A percentile compares a stretch with the other conserved stretches of the same genome.
phyloP scores from a whole-genome alignment of 2,888 invertebrate species.

The Branchellion lobata region DNA sequence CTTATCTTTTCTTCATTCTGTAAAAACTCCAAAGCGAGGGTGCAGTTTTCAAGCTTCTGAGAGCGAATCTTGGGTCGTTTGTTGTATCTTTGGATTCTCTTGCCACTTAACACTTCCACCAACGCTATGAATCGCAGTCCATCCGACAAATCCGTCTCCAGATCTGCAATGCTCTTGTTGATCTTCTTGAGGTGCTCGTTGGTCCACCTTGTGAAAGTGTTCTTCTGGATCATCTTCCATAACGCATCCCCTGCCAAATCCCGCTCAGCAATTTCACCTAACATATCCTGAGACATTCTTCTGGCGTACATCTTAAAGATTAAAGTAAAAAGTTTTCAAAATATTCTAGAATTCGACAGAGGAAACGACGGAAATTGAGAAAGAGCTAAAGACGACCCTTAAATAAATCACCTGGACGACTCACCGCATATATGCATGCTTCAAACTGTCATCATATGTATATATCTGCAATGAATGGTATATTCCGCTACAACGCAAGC shows the following conservation, averaged over 20 bases:
- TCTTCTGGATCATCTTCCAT: constrained; percentile 91
- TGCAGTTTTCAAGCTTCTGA: constrained; percentile 89
- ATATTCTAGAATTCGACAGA: no score
- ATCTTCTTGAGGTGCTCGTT: constrained; percentile 84
- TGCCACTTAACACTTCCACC: constrained; percentile 78
- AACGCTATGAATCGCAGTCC: constrained; percentile 70
- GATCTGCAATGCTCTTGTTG: constrained; percentile 74
- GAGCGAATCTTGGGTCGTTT: constrained; percentile 82
- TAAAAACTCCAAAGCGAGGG: constrained; percentile 80
- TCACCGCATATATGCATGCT: no score
- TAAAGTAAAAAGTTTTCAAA: no score
- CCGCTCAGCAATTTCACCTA: constrained; percentile 31
- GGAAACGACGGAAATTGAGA: no score
- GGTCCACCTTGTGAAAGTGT: constrained; percentile 89
- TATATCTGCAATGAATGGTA: no score
- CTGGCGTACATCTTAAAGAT: constrained; percentile 26
- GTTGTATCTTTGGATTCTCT: constrained; percentile 78
- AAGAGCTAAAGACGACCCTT: no score
- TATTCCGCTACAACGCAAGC: no score
- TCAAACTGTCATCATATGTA: no score
- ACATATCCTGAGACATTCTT: constrained; percentile 33
- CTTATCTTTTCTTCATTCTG: constrained; percentile 80
- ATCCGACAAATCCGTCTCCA: constrained; percentile 82
- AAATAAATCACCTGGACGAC: no score
- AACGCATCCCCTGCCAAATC: constrained; percentile 70